Conservation (phyloP, 2,113 vertebrate species). For the Coregonus clupeaformis region DNA sequence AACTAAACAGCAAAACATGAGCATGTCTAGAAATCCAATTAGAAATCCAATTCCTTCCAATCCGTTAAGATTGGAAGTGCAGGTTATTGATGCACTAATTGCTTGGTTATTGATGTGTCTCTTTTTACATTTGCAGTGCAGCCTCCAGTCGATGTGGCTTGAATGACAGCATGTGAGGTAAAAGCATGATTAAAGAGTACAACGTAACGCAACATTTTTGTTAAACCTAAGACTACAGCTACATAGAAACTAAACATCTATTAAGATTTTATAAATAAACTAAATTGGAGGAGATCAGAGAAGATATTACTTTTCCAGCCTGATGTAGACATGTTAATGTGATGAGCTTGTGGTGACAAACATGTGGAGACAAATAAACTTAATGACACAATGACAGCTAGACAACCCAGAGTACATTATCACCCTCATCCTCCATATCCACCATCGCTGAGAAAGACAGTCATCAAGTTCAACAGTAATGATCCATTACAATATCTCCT, state of each 20-base stretch:
- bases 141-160: slow-evolving; percentile 55
- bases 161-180: slow-evolving; percentile 39
- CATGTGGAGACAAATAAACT: background rate
- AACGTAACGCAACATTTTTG: slow-evolving; percentile 14
- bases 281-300: background rate
- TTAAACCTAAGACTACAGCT: background rate
- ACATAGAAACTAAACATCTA: background rate
- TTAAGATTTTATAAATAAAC: background rate
- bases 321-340: background rate
- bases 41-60: slow-evolving; percentile 68
- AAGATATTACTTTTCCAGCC: background rate
- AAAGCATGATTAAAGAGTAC: slow-evolving; percentile 34
- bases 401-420: background rate
- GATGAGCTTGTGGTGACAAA: background rate
- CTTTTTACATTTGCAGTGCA: slow-evolving; percentile 67
- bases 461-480: background rate
- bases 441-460: background rate
- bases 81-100: slow-evolving; percentile 75
- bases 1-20: slow-evolving; percentile 58
- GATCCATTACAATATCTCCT: background rate
- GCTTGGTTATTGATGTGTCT: slow-evolving; percentile 69
- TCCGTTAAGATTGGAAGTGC: slow-evolving; percentile 69
- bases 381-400: background rate
- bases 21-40: slow-evolving; percentile 35
- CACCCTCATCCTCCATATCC: background rate